Conservation (phyloP, 2,888 invertebrate species). For the Argyresthia albistria region DNA sequence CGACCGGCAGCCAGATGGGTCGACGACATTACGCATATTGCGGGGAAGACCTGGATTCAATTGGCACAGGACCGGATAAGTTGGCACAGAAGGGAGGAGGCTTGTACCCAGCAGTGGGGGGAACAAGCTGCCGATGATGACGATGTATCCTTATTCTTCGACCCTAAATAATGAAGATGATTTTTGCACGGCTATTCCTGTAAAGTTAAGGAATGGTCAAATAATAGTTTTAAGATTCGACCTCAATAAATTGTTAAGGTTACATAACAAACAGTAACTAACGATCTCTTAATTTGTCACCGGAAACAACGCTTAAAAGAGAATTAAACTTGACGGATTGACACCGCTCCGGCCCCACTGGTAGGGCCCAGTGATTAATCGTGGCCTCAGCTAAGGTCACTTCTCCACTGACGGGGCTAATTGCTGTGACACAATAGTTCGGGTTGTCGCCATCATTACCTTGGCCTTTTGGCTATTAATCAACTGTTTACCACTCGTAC, state of each 20-base stretch:
- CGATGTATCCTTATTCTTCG: too few relatives aligned
- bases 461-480: not conserved
- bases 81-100: too few relatives aligned
- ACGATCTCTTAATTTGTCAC: not conserved
- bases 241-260: not conserved
- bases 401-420: conserved; percentile 1
- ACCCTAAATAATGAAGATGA: too few relatives aligned
- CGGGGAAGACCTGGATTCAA: too few relatives aligned
- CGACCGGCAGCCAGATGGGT: too few relatives aligned
- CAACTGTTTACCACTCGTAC: not conserved
- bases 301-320: not conserved
- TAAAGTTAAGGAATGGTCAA: too few relatives aligned
- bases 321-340: conserved; percentile 3
- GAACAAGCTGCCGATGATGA: too few relatives aligned
- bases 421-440: conserved; percentile 6
- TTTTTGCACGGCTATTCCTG: not conserved
- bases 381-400: not conserved
- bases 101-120: too few relatives aligned
- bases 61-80: too few relatives aligned
- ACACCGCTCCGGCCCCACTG: not conserved
- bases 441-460: not conserved
- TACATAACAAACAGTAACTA: not conserved
- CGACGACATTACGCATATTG: too few relatives aligned
- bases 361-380: conserved; percentile 1
- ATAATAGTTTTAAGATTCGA: too few relatives aligned